These are phyloP conservation scores for Chrysolina americana DNA, from an alignment of 2,888 invertebrate genomes.

Conservation along the genomic window DNA sequence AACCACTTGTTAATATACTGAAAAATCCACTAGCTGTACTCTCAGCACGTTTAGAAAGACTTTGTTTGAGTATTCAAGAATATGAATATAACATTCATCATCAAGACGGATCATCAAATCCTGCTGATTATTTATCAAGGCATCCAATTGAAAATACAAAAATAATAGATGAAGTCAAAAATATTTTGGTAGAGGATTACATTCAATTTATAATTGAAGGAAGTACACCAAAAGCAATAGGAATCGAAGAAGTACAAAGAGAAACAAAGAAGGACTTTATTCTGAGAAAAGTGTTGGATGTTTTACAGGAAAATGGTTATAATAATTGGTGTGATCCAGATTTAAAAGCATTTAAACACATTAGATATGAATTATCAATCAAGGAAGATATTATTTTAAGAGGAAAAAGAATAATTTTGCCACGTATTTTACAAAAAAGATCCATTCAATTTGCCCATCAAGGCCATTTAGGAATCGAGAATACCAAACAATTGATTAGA, in stretches of 20 bases:
- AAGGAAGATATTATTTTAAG: background rate
- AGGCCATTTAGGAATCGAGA: background rate
- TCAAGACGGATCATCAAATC: background rate
- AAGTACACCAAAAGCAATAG: constrained; percentile 1
- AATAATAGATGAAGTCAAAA: no score
- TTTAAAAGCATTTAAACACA: background rate
- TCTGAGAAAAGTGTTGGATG: background rate
- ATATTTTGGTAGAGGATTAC: background rate
- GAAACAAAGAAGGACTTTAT: background rate
- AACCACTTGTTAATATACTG: background rate
- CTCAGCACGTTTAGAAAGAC: background rate
- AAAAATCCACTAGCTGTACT: background rate
- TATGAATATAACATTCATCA: background rate
- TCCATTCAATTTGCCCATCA: background rate
- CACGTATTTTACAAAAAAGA: no score
- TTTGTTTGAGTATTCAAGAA: background rate
- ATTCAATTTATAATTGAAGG: background rate
- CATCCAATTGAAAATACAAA: background rate
- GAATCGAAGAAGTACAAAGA: background rate
- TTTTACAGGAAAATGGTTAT: background rate
- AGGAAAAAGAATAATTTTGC: background rate
- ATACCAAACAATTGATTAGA: constrained; percentile 18
- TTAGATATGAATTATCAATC: background rate
- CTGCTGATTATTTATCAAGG: background rate
- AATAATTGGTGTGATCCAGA: background rate